phyloP scores from a whole-genome alignment of 2,888 invertebrate species.

The Yponomeuta malinellus region DNA sequence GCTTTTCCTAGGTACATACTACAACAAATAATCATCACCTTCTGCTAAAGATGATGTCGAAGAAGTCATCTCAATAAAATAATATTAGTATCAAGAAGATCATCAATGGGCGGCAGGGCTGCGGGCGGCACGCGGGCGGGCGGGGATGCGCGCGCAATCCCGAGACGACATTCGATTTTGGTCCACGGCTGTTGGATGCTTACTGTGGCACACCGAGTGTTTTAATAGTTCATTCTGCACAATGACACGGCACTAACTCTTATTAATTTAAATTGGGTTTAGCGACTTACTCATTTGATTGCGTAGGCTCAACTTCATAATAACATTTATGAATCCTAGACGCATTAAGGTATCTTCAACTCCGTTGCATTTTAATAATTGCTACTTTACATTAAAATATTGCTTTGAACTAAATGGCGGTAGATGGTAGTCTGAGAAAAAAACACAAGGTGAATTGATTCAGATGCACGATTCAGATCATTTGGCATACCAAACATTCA shows the following conservation, averaged over 20 bases:
- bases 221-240: conserved; percentile 71
- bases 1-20: neutral
- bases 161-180: conserved; percentile 75
- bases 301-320: conserved; percentile 7
- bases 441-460: too few species aligned
- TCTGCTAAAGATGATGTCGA: neutral
- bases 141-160: conserved; percentile 65
- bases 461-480: too few species aligned
- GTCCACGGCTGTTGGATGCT: conserved; percentile 75
- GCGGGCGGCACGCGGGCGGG: conserved; percentile 46
- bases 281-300: conserved; percentile 5
- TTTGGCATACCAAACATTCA: too few species aligned
- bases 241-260: conserved; percentile 44
- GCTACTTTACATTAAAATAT: neutral
- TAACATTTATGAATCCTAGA: neutral
- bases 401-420: neutral
- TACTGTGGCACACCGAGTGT: conserved; percentile 64
- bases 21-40: neutral
- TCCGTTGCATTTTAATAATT: neutral
- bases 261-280: conserved; percentile 33
- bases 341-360: neutral
- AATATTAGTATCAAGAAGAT: conserved; percentile 64
- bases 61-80: conserved; percentile 44
- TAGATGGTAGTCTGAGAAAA: too few species aligned
- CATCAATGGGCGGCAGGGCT: conserved; percentile 69